phyloP scores from a whole-genome alignment of 2,888 invertebrate species.

The Calameuta pallipes region DNA sequence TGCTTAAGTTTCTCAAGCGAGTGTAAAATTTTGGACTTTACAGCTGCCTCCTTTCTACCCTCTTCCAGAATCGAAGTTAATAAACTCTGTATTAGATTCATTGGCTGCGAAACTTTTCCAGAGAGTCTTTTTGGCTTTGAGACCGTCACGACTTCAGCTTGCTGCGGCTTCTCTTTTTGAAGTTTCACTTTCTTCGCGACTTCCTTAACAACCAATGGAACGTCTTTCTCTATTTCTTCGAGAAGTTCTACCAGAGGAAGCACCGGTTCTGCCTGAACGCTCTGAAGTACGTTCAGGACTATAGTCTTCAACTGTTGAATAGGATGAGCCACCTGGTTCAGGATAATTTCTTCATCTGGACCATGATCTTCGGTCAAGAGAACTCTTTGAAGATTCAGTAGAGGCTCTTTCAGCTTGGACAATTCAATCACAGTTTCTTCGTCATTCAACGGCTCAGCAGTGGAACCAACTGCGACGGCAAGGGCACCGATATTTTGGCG shows the following conservation, averaged over 20 bases:
- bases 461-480: slow-evolving; percentile 45
- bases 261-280: slow-evolving; percentile 30
- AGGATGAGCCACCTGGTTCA: slow-evolving; percentile 47
- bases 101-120: slow-evolving; percentile 28
- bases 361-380: slow-evolving; percentile 46
- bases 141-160: background rate
- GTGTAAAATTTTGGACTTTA: slow-evolving; percentile 32
- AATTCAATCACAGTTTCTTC: slow-evolving; percentile 44
- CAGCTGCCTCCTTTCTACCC: slow-evolving; percentile 21
- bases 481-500: slow-evolving; percentile 47
- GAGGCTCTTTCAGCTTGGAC: slow-evolving; percentile 42
- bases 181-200: slow-evolving; percentile 35
- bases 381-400: slow-evolving; percentile 49
- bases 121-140: slow-evolving; percentile 30
- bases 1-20: slow-evolving; percentile 41
- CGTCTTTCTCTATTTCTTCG: slow-evolving; percentile 52
- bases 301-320: slow-evolving; percentile 44
- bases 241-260: slow-evolving; percentile 45
- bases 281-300: slow-evolving; percentile 36
- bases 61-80: slow-evolving; percentile 40
- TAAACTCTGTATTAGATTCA: slow-evolving; percentile 47
- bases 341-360: slow-evolving; percentile 42
- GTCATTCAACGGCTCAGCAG: slow-evolving; percentile 29
- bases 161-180: slow-evolving; percentile 21
- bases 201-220: slow-evolving; percentile 43